Evolutionary conservation across 1,140 invertebrate genomes (phyloP), one percentile per base, ranked within the genome.

Genomic region (Atta texana): DNA sequence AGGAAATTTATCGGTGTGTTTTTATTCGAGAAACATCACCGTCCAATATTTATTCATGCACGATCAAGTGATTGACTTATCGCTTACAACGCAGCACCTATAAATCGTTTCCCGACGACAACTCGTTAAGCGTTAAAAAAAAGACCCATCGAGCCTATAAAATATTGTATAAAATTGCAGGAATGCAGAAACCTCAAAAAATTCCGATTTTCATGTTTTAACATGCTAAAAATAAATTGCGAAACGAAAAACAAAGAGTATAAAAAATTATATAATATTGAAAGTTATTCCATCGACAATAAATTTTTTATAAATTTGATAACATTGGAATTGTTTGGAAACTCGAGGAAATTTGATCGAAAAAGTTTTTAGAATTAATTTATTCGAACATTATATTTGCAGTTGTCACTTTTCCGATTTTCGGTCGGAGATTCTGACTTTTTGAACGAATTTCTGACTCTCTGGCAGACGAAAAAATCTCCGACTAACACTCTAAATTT

Each of bases 21-120:
- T 49, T 10, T 21, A 12, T 3, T 0, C 5, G 55, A 63, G n/a
- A 82, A 72, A 85, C 51, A 10, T 63, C 44, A 18, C 14, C 68
- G 44, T 2, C 63, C 18, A 71, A 76, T 84, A 87, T 69, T 75
- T 75, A 71, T 71, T 68, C 7, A 3, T 16, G 49, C 3, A 63
- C 34, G 55, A 5, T n/a, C 14, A 21, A 12, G 4, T 28, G 66
- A 63, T 72, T 55, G 57, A 80, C 31, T 88, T 59, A 81, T 74
- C 57, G 66, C 55, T 21, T 21, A 71, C 78, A 28, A 71, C 51
- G 21, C 2, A 34, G 24, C 39, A 24, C 39, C 68, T 49, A 24
- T 31, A 21, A 49, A 14, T 53, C 44, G 24, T 44, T 68, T 80
- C 24, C 8, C 31, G 77, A 55, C 31, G 21, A 81, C 51, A 69